These are phyloP conservation scores for Micrasema minimum DNA, from an alignment of 1,140 invertebrate species.

Conservation along the genomic window DNA sequence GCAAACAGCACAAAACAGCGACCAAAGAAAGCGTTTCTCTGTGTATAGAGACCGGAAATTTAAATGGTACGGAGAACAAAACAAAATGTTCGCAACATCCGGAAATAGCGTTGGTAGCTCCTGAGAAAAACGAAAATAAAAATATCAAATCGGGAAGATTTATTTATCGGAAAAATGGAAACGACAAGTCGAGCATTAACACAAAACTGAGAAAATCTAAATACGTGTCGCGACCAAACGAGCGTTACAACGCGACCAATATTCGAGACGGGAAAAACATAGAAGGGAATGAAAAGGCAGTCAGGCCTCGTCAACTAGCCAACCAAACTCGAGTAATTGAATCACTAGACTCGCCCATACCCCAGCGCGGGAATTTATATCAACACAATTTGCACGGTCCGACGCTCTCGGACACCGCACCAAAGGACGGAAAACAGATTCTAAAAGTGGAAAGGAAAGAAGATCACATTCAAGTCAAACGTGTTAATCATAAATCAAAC, in stretches of 20 bases:
- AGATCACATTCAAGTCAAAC: neutral
- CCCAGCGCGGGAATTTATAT: neutral
- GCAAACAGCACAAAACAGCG: conserved; percentile 27
- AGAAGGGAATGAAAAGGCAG: conserved; percentile 5
- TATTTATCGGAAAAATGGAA: conserved; percentile 47
- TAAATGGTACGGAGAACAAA: conserved; percentile 51
- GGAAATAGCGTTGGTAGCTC: conserved; percentile 40
- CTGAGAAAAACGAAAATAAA: conserved; percentile 41
- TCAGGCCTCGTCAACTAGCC: conserved; percentile 16
- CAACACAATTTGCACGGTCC: conserved; percentile 17
- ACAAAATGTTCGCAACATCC: conserved; percentile 50
- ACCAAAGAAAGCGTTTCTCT: conserved; percentile 39
- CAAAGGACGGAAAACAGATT: neutral
- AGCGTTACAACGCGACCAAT: conserved; percentile 2
- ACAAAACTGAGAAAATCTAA: conserved; percentile 34
- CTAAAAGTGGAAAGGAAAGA: neutral
- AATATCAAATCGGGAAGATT: conserved; percentile 43
- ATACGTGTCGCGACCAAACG: conserved; percentile 22
- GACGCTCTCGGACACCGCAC: conserved; percentile 1
- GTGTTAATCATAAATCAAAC: neutral
- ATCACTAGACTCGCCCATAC: conserved; percentile 10
- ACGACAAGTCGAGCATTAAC: conserved; percentile 35
- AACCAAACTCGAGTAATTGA: conserved; percentile 25
- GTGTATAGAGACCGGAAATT: conserved; percentile 46
- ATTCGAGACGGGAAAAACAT: neutral